phyloP scores from a whole-genome alignment of 2,888 invertebrate genomes.

The Nephrotoma guestfalica region DNA sequence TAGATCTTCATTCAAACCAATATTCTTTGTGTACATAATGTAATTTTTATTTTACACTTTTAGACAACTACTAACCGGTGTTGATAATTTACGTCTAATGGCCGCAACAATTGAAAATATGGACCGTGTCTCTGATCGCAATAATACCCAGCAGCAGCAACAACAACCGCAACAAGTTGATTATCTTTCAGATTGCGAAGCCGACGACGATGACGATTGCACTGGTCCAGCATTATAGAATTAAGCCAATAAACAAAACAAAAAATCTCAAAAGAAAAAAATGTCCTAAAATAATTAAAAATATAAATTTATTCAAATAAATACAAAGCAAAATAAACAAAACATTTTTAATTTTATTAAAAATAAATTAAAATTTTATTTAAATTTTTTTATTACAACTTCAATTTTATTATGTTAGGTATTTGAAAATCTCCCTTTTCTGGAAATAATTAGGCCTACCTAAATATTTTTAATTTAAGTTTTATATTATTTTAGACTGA shows the following conservation, averaged over 20 bases:
- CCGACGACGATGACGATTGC: conserved; percentile 19
- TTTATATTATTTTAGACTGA: conserved; percentile 2
- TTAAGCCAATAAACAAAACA: conserved; percentile 3
- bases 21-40: conserved; percentile 6
- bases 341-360: background rate
- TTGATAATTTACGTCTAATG: conserved; percentile 48
- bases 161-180: conserved; percentile 13
- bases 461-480: background rate
- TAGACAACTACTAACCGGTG: conserved; percentile 50
- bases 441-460: background rate
- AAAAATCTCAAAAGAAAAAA: background rate
- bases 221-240: conserved; percentile 23
- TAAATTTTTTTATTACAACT: background rate
- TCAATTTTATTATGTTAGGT: background rate
- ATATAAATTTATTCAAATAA: background rate
- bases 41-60: conserved; percentile 8
- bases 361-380: background rate
- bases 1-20: background rate
- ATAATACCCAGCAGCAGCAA: conserved; percentile 12
- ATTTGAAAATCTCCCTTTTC: background rate
- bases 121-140: conserved; percentile 36
- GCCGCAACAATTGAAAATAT: conserved; percentile 46
- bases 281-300: background rate
- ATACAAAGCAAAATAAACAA: background rate
- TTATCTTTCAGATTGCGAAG: conserved; percentile 17